Conservation (phyloP, 2,888 invertebrate species). For the Gryllus longicercus region DNA sequence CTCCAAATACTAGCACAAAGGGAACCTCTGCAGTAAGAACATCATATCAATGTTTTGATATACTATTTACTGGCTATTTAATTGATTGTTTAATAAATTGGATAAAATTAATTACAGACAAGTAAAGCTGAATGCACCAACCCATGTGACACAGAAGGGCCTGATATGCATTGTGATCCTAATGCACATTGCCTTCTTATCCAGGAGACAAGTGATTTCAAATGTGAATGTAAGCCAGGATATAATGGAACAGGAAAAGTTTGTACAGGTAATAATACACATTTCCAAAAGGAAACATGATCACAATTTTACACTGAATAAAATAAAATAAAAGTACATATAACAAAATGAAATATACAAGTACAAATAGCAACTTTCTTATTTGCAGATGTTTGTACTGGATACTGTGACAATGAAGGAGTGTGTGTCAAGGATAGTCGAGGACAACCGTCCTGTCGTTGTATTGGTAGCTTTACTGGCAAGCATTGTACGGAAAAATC, state of each 20-base stretch:
- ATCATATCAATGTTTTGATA: not conserved
- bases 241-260: conserved; percentile 83
- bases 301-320: not conserved
- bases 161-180: conserved; percentile 78
- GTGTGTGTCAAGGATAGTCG: conserved; percentile 78
- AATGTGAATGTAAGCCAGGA: conserved; percentile 90
- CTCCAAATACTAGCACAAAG: conserved; percentile 86
- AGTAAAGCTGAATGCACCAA: conserved; percentile 82
- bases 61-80: not conserved
- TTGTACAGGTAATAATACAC: conserved; percentile 59
- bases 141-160: conserved; percentile 80
- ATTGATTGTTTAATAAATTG: not conserved
- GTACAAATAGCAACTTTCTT: not conserved
- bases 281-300: not conserved
- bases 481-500: conserved; percentile 85
- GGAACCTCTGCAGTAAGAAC: conserved; percentile 72
- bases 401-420: conserved; percentile 87
- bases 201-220: conserved; percentile 78
- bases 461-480: conserved; percentile 88
- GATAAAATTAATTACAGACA: conserved; percentile 52
- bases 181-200: conserved; percentile 85
- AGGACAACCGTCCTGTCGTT: conserved; percentile 83
- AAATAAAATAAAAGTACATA: not conserved
- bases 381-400: conserved; percentile 70
- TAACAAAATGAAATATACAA: not conserved